phyloP scores from a whole-genome alignment of 2,888 invertebrate species.

The Athetis lepigone region DNA sequence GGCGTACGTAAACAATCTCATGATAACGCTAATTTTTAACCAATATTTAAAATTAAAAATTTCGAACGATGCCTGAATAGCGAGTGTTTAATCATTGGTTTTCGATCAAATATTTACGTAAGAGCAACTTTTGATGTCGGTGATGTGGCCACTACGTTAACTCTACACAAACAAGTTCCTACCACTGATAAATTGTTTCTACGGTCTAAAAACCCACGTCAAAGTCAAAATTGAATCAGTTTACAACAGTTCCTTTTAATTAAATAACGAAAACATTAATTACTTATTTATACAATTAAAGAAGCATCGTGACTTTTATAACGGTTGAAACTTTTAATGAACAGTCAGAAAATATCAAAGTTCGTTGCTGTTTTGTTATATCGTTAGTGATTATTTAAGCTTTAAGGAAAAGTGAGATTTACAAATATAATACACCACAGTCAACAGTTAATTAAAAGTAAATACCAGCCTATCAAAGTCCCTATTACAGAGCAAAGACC shows the following conservation, averaged over 20 bases:
- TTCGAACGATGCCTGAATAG: conserved; percentile 10
- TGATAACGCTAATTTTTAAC: conserved; percentile 23
- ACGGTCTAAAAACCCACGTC: conserved; percentile 57
- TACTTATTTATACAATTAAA: conserved; percentile 22
- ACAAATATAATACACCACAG: neutral
- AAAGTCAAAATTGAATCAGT: conserved; percentile 61
- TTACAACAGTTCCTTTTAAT: conserved; percentile 61
- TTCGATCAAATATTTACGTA: conserved; percentile 43
- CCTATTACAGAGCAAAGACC: too few species aligned
- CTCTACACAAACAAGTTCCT: conserved; percentile 61
- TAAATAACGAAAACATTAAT: conserved; percentile 56
- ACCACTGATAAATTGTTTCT: conserved; percentile 65
- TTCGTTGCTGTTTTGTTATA: conserved; percentile 22
- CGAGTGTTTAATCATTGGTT: conserved; percentile 29
- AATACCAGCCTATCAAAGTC: too few species aligned
- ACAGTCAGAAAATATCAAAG: conserved; percentile 27
- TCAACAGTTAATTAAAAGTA: too few species aligned
- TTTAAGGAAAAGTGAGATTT: conserved; percentile 4
- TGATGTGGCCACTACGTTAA: conserved; percentile 47
- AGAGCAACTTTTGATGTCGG: conserved; percentile 13
- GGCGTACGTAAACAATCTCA: conserved; percentile 30
- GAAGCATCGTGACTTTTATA: conserved; percentile 5
- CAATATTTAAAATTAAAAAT: conserved; percentile 3
- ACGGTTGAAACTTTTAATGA: conserved; percentile 29
- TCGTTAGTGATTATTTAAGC: conserved; percentile 14